These are phyloP conservation scores for Leucophenga montana DNA, from an alignment of 2,888 invertebrate genomes.

Conservation along the genomic window DNA sequence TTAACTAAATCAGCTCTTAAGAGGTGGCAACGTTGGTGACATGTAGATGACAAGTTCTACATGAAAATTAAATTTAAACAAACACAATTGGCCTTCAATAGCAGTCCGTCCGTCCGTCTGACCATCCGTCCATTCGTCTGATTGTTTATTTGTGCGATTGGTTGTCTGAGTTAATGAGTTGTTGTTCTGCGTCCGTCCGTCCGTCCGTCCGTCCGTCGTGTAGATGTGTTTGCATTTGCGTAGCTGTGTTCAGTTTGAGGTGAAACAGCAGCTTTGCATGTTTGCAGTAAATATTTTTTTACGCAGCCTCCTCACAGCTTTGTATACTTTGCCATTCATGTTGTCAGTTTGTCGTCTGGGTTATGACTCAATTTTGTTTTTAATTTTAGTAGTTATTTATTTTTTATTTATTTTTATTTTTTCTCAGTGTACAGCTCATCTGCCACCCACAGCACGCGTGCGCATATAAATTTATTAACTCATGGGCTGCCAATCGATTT, in stretches of 20 bases:
- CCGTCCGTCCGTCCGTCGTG: neutral
- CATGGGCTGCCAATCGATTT: no score
- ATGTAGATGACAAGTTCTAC: slow-evolving; percentile 20
- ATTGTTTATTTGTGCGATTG: neutral
- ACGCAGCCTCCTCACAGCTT: no score
- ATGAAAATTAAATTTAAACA: slow-evolving; percentile 56
- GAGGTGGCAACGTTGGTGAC: no score
- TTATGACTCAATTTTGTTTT: slow-evolving; percentile 35
- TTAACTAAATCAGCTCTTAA: neutral
- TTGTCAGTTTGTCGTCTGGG: slow-evolving; percentile 36
- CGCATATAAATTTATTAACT: neutral
- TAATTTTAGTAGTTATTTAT: neutral
- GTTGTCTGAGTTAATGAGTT: slow-evolving; percentile 37
- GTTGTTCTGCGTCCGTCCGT: neutral
- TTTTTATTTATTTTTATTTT: slow-evolving; percentile 1
- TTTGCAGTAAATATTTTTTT: slow-evolving; percentile 11
- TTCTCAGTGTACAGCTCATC: neutral
- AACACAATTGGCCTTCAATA: slow-evolving; percentile 60
- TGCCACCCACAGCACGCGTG: slow-evolving; percentile 2
- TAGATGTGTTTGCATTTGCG: slow-evolving; percentile 44
- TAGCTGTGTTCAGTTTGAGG: slow-evolving; percentile 20
- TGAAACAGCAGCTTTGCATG: slow-evolving; percentile 2
- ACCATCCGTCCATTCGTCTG: neutral
- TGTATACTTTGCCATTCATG: neutral
- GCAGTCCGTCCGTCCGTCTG: slow-evolving; percentile 30